Conservation (phyloP, 2,113 vertebrate genomes). For the Malaclemys terrapin region DNA sequence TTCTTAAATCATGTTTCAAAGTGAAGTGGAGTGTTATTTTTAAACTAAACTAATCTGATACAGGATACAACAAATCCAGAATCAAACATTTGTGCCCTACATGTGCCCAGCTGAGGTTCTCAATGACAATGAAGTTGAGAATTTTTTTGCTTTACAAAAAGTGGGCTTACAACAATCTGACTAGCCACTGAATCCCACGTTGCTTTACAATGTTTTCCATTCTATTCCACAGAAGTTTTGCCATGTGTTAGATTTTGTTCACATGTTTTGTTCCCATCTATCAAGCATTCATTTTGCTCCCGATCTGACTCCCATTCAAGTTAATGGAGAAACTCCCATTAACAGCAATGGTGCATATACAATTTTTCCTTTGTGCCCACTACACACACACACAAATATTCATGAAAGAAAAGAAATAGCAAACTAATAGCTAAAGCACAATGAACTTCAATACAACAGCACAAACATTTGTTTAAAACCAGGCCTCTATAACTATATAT, state of each 20-base stretch:
- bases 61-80: not conserved
- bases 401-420: not conserved
- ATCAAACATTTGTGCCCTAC: not conserved
- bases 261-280: not conserved
- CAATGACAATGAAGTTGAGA: not conserved
- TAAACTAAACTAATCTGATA: not conserved
- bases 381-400: not conserved
- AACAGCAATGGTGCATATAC: not conserved
- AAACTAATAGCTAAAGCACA: not conserved
- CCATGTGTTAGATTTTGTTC: not conserved
- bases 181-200: not conserved
- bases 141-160: not conserved
- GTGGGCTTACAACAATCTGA: not conserved
- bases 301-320: not conserved
- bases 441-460: not conserved
- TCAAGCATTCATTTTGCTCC: not conserved
- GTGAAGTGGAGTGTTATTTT: not conserved
- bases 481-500: not conserved
- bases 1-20: not conserved
- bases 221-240: not conserved
- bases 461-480: not conserved
- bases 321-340: not conserved
- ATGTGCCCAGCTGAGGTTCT: not conserved
- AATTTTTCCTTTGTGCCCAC: rapidly evolving
- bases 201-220: not conserved